Evolutionary conservation across 2,113 vertebrate species (phyloP).

Genomic region (Scatophagus argus): DNA sequence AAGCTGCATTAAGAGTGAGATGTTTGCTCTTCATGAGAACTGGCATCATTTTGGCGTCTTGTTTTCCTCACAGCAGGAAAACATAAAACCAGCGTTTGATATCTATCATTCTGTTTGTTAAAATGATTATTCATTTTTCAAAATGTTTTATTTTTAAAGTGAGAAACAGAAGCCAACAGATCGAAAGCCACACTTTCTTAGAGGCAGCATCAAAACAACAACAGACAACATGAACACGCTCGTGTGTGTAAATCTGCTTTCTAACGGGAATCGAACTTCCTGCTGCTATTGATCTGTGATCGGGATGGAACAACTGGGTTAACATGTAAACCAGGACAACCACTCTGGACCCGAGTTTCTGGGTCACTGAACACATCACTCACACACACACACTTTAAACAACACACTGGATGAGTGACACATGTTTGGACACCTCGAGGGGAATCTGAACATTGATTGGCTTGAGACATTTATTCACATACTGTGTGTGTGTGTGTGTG

Average conservation of each 20-base stretch:
- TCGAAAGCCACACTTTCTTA: too few species aligned
- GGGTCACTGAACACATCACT: conserved; percentile 54
- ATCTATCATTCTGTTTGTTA: too few species aligned
- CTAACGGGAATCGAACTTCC: conserved; percentile 12
- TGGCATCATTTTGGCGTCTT: too few species aligned
- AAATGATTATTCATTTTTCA: too few species aligned
- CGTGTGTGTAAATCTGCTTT: neutral
- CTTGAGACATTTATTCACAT: conserved; percentile 47
- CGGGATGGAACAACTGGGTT: conserved; percentile 54
- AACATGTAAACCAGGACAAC: conserved; percentile 66
- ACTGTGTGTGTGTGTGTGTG: conserved; percentile 36
- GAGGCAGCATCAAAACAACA: neutral
- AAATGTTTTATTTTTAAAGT: too few species aligned
- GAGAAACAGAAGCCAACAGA: too few species aligned
- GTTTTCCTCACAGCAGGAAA: too few species aligned
- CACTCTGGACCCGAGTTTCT: conserved; percentile 62
- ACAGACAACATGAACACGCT: too few species aligned
- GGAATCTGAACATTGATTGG: conserved; percentile 66
- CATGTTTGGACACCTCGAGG: conserved; percentile 38
- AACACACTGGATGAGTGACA: conserved; percentile 59
- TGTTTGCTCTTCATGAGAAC: too few species aligned
- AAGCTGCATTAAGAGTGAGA: neutral
- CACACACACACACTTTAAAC: conserved; percentile 11
- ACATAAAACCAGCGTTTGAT: too few species aligned
- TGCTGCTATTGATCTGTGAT: conserved; percentile 51